phyloP scores from a whole-genome alignment of 2,113 vertebrate genomes.

The Ciconia stormi region DNA sequence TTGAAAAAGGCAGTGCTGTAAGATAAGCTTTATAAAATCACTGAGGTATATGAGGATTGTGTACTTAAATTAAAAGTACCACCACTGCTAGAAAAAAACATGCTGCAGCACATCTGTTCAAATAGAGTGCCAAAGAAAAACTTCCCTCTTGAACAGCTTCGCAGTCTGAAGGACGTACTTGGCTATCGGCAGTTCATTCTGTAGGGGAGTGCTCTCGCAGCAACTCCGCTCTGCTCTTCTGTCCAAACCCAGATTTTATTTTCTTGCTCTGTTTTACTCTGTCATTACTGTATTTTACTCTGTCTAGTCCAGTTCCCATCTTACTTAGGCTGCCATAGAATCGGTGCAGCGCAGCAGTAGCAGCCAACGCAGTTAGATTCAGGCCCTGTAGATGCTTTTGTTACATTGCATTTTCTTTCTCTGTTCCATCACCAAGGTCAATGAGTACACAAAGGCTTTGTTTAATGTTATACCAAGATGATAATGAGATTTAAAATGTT shows the following conservation, averaged over 20 bases:
- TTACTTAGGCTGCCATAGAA: too few species aligned
- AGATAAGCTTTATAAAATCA: neutral
- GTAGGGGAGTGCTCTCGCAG: neutral
- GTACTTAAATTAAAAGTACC: neutral
- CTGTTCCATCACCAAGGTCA: neutral
- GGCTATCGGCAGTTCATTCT: neutral
- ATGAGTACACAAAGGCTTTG: neutral
- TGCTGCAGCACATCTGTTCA: neutral
- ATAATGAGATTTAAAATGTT: neutral
- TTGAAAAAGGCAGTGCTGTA: neutral
- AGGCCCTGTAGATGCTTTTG: neutral
- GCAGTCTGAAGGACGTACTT: neutral
- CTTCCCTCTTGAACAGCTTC: neutral
- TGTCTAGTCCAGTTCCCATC: neutral
- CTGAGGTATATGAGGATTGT: neutral
- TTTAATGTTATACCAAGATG: neutral
- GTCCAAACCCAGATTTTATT: neutral
- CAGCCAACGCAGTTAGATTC: accelerated
- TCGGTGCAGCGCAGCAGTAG: neutral
- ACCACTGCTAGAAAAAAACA: neutral
- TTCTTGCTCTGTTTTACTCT: neutral
- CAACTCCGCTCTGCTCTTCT: neutral
- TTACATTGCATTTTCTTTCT: neutral
- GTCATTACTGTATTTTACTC: neutral
- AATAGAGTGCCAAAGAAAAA: neutral